Evolutionary conservation across 2,113 vertebrate genomes (phyloP).

Genomic region (Hemichromis elongatus): DNA sequence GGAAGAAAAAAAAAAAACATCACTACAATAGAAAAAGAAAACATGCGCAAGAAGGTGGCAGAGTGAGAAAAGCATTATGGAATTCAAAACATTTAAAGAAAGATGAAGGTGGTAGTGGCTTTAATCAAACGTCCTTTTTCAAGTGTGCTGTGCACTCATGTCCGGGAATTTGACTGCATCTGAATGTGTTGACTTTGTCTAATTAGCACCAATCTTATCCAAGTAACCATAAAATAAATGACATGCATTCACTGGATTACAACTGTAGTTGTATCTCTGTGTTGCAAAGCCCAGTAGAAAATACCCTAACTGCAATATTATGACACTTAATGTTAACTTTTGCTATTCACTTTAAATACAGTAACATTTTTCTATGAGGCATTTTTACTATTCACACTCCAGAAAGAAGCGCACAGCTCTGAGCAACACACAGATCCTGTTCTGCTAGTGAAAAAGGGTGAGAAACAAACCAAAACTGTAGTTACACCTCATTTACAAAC

Average conservation of each 20-base stretch:
- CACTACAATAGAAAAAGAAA: neutral
- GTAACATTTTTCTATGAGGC: neutral
- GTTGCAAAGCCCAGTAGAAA: neutral
- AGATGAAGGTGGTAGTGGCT: neutral
- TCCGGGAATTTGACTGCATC: neutral
- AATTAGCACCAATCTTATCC: neutral
- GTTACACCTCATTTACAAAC: neutral
- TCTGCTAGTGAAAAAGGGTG: neutral
- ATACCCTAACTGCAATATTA: neutral
- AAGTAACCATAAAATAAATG: neutral
- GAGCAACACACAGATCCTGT: neutral
- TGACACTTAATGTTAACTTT: neutral
- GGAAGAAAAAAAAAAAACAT: conserved; percentile 34
- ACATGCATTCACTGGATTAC: neutral
- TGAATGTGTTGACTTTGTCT: neutral
- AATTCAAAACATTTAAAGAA: neutral
- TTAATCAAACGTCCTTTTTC: neutral
- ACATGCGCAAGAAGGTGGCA: neutral
- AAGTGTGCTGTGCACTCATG: neutral
- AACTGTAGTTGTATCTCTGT: neutral
- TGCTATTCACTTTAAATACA: neutral
- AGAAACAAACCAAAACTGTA: neutral
- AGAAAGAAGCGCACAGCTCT: neutral
- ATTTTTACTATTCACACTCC: neutral
- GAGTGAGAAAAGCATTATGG: neutral